Evolutionary conservation across 2,113 vertebrate species (phyloP).

Genomic region (Neofelis nebulosa): DNA sequence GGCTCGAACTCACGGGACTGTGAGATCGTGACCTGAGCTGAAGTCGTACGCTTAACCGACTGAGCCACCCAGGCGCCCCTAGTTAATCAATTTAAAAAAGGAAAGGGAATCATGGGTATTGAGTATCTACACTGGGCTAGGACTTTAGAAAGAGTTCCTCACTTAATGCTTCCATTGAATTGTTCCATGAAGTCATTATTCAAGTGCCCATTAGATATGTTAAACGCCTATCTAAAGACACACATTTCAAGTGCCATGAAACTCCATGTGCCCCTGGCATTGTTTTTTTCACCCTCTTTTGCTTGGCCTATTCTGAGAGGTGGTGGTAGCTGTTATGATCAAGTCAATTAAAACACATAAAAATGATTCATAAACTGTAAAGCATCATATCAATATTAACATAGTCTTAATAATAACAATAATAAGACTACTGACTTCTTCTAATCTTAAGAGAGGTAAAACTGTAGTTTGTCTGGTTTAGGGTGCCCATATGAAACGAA

Average conservation of each 20-base stretch:
- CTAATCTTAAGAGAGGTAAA: not conserved
- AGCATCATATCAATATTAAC: not conserved
- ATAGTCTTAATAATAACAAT: not conserved
- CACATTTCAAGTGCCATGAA: not conserved
- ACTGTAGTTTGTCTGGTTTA: not conserved
- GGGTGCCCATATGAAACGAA: not conserved
- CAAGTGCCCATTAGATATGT: not conserved
- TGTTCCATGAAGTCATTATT: not conserved
- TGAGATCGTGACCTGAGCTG: too few relatives aligned
- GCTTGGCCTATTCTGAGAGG: not conserved
- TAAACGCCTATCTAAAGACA: not conserved
- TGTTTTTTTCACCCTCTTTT: not conserved
- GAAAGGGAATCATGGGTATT: not conserved
- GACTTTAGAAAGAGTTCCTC: not conserved
- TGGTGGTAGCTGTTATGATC: not conserved
- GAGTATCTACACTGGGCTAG: not conserved
- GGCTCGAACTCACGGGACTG: too few relatives aligned
- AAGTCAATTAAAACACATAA: constrained; percentile 8
- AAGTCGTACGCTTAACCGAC: too few relatives aligned
- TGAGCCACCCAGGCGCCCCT: too few relatives aligned
- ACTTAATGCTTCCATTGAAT: not conserved
- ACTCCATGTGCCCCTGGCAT: not conserved
- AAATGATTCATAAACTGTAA: not conserved
- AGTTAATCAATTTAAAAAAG: not conserved
- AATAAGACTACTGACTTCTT: constrained; percentile 28